Percentiles rank a stretch among this genome's conserved stretches.
Conservation (phyloP, 2,113 vertebrate genomes). For the Ursus arctos region DNA sequence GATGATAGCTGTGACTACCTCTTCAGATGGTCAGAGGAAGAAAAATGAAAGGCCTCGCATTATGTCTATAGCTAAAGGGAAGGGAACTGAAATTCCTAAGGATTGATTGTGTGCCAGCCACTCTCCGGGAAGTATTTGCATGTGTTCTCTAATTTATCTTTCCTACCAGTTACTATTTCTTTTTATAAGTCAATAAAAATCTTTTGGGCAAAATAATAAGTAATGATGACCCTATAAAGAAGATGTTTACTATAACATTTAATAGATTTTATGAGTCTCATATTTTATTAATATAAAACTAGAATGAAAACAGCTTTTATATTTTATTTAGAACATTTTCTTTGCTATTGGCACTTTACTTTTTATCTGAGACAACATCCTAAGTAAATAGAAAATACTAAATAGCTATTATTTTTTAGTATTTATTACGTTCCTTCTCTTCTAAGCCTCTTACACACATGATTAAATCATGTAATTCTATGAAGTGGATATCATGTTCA, state of each 20-base stretch:
- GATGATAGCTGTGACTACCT: neutral
- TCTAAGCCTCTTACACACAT: neutral
- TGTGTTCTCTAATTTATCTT: neutral
- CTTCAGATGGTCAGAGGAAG: neutral
- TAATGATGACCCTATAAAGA: neutral
- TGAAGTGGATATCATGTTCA: neutral
- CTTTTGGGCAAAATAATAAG: neutral
- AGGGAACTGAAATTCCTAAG: neutral
- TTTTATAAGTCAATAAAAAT: neutral
- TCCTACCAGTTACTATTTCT: neutral
- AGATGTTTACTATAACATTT: neutral
- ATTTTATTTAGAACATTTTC: neutral
- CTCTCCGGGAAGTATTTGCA: neutral
- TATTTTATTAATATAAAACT: constrained; percentile 36
- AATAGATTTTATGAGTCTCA: neutral
- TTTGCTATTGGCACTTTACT: neutral
- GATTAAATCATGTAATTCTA: neutral
- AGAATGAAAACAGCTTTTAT: neutral
- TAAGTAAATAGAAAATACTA: neutral
- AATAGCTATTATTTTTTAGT: neutral
- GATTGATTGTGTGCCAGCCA: neutral
- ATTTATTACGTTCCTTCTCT: neutral
- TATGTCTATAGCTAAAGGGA: neutral
- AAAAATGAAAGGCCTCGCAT: neutral
- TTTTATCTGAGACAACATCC: neutral